Evolutionary conservation across 1,140 invertebrate species (phyloP).

Genomic region (Oryzaephilus surinamensis): DNA sequence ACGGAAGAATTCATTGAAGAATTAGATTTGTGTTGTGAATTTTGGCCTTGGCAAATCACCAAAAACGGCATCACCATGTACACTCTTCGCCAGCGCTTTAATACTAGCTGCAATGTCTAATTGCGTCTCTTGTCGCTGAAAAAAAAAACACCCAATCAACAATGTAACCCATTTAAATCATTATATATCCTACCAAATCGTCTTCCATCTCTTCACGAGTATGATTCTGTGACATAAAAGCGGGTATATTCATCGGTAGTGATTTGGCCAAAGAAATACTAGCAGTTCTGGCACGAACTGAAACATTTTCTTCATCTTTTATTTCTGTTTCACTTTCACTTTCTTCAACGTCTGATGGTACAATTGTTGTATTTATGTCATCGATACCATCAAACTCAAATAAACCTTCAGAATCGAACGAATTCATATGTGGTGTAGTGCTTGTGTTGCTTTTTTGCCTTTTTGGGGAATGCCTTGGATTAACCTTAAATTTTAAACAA

Average conservation of each 20-base stretch:
- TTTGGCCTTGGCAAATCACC: constrained; percentile 71
- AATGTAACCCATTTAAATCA: too few relatives aligned
- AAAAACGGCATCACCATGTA: constrained; percentile 73
- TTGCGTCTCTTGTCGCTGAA: too few relatives aligned
- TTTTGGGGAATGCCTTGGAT: constrained; percentile 14
- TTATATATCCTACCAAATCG: constrained; percentile 32
- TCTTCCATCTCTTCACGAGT: constrained; percentile 38
- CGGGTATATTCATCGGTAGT: constrained; percentile 44
- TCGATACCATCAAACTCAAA: constrained; percentile 46
- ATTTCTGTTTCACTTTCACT: constrained; percentile 41
- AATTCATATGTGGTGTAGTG: constrained; percentile 13
- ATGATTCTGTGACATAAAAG: constrained; percentile 35
- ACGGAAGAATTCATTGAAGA: too few relatives aligned
- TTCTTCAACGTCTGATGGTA: constrained; percentile 27
- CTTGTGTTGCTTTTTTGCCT: constrained; percentile 11
- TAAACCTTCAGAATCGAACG: constrained; percentile 40
- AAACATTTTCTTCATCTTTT: constrained; percentile 40
- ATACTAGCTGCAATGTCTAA: constrained; percentile 77
- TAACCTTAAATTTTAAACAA: too few relatives aligned
- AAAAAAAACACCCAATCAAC: constrained; percentile 6
- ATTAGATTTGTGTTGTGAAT: constrained; percentile 68
- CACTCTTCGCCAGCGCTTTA: constrained; percentile 72
- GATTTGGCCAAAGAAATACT: constrained; percentile 42
- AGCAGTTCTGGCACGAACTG: constrained; percentile 33
- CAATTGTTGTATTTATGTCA: constrained; percentile 29